Evolutionary conservation across 2,888 invertebrate species (phyloP), one percentile per base, ranked within the genome.

Genomic region (Allygus modestus): DNA sequence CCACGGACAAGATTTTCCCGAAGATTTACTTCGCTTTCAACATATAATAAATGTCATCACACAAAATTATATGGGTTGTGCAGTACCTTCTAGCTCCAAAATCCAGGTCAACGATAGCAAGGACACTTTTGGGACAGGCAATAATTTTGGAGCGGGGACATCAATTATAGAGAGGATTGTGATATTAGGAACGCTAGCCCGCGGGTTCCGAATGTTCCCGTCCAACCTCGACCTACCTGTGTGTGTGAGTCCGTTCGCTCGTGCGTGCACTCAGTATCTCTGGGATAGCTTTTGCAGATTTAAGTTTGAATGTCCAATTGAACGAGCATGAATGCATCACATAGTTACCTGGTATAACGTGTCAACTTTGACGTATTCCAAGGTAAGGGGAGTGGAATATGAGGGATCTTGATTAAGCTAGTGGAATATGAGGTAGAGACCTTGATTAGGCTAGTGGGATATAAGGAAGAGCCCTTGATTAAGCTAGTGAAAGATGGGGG

Each of bases 61-160:
- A 1, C 54, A 1, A 54, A 54, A 54, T 54, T 54, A 54, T 54
- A 54, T 11, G 20, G 20, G 5, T 54, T 23, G 1, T 46, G 17
- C 17, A 1, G 23, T 54, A 23, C 54, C 54, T 54, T 54, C 23
- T 54, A 23, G 54, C 2, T 15, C 23, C 20, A 4, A 23, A 23
- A 54, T 20, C 65, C 31, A 65, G 65, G 65, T 65, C 65, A 65
- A 65, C 1, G 65, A 65, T 17, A 31, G 31, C 65, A 12, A 65
- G 65, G 65, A 65, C 65, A 65, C 7, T 65, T 65, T 58, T 65
- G 65, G 58, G 65, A 54, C 28, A 65, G 65, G 65, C n/a, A 65
- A 54, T 31, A 31, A 65, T 65, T 65, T 31, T 12, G 31, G 31
- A 31, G 17, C 65, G n/a, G 65, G 28, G 65, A 65, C 65, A 65